A percentile compares a stretch with the other conserved stretches of the same genome.
Conservation (phyloP, 2,797 vertebrate genomes). For the Lagodon rhomboides region DNA sequence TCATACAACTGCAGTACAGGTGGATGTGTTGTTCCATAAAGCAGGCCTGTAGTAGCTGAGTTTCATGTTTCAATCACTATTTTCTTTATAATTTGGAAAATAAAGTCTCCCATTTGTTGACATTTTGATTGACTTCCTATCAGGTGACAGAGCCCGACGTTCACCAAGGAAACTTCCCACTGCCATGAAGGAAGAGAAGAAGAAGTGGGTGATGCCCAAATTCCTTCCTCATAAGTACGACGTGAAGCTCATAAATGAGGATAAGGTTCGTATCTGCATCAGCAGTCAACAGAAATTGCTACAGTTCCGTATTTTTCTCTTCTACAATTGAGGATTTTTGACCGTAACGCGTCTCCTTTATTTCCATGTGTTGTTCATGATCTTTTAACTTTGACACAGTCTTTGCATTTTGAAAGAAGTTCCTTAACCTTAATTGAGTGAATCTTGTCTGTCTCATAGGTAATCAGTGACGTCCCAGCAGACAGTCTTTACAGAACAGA, state of each 20-base stretch:
- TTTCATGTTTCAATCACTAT: background rate
- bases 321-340: background rate
- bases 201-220: constrained; percentile 97
- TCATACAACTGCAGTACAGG: background rate
- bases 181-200: constrained; percentile 95
- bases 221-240: constrained; percentile 98
- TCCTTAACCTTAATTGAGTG: too few species aligned
- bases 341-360: background rate
- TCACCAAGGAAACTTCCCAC: constrained; percentile 96
- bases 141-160: constrained; percentile 94
- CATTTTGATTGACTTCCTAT: background rate
- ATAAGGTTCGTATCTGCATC: constrained; percentile 88
- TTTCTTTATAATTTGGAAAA: background rate
- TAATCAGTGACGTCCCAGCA: constrained; percentile 94
- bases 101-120: background rate
- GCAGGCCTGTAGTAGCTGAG: background rate
- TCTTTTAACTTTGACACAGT: background rate
- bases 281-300: background rate
- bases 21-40: background rate
- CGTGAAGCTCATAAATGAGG: constrained; percentile 94
- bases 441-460: constrained; percentile 74
- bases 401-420: background rate
- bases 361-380: background rate
- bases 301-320: background rate
- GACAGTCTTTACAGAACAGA: constrained; percentile 95